These are phyloP conservation scores for Achroia grisella DNA, from an alignment of 1,140 invertebrate genomes.

Conservation along the genomic window DNA sequence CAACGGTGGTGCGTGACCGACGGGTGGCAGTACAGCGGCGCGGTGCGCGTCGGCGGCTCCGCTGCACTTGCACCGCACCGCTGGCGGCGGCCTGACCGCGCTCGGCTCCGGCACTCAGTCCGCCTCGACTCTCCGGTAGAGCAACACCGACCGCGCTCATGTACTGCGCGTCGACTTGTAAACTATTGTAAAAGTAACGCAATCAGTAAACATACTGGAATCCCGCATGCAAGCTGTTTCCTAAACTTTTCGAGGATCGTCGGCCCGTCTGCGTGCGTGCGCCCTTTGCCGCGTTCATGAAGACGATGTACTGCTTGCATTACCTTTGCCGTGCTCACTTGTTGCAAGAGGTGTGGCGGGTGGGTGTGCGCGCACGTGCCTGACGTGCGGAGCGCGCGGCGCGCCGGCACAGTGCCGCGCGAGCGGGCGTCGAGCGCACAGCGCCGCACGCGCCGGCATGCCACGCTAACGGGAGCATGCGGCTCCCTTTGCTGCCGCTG, in stretches of 20 bases:
- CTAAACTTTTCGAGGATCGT: too few species aligned
- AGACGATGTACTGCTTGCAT: too few species aligned
- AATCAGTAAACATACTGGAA: too few species aligned
- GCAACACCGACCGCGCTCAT: constrained; percentile 41
- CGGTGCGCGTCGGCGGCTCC: constrained; percentile 19
- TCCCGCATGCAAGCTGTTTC: too few species aligned
- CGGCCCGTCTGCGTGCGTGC: too few species aligned
- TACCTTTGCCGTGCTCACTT: constrained; percentile 8
- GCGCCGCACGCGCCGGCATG: constrained; percentile 61
- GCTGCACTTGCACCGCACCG: constrained; percentile 35
- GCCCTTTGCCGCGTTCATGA: too few species aligned
- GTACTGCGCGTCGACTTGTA: constrained; percentile 19
- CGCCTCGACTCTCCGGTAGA: constrained; percentile 47
- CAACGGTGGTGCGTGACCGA: constrained; percentile 16
- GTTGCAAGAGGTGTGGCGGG: constrained; percentile 26
- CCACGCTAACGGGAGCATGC: constrained; percentile 54
- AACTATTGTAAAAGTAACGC: too few species aligned
- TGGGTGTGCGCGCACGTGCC: constrained; percentile 28
- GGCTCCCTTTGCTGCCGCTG: constrained; percentile 60
- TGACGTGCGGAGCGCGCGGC: constrained; percentile 17
- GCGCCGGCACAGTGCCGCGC: constrained; percentile 30
- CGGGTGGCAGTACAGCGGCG: constrained; percentile 25
- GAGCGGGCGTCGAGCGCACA: constrained; percentile 38
- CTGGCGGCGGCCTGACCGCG: constrained; percentile 27
- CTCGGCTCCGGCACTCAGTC: constrained; percentile 35